Evolutionary conservation across 1,140 invertebrate species (phyloP).

Genomic region (Heliconius congener): DNA sequence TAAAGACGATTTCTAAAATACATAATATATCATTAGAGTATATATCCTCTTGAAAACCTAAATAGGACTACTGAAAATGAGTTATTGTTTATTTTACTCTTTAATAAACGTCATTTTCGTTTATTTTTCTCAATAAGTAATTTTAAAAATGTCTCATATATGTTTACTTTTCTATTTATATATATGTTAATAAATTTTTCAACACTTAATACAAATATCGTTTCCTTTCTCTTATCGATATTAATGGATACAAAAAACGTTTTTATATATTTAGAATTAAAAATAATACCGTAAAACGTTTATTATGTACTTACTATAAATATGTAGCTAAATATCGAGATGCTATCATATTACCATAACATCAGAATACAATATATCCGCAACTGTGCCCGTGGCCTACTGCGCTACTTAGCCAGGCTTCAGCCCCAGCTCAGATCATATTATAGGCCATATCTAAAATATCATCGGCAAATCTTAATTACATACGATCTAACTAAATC

Average conservation of each 20-base stretch:
- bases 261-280: not conserved
- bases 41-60: not conserved
- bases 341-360: constrained; percentile 24
- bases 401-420: constrained; percentile 38
- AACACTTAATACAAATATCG: not conserved
- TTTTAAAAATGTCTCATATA: not conserved
- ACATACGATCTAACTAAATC: not conserved
- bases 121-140: not conserved
- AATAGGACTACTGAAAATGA: not conserved
- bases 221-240: not conserved
- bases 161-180: not conserved
- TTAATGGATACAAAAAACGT: not conserved
- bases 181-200: not conserved
- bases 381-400: constrained; percentile 40
- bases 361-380: constrained; percentile 34
- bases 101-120: not conserved
- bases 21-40: not conserved
- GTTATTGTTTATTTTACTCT: too few relatives aligned
- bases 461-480: constrained; percentile 8
- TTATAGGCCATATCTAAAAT: constrained; percentile 36
- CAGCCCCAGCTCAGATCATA: constrained; percentile 38
- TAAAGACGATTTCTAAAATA: constrained; percentile 12
- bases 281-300: not conserved
- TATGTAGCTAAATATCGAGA: not conserved
- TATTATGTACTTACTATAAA: not conserved